phyloP scores from a whole-genome alignment of 2,113 vertebrate genomes.

The Austrofundulus limnaeus region DNA sequence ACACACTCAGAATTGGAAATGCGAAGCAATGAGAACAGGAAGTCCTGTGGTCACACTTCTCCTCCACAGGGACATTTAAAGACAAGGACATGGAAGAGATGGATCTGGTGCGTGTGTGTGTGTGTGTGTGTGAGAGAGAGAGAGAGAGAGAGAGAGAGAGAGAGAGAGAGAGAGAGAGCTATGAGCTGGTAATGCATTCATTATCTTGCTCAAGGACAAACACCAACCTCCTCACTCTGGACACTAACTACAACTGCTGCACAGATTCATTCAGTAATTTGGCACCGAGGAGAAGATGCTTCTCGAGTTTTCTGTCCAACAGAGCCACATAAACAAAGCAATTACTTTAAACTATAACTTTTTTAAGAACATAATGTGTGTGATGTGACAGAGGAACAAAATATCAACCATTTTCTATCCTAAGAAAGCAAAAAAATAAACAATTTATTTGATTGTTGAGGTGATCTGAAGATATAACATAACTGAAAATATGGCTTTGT shows the following conservation, averaged over 20 bases:
- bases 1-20: conserved; percentile 9
- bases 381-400: too few species aligned
- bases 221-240: conserved; percentile 31
- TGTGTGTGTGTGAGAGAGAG: conserved; percentile 11
- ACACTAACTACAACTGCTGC: conserved; percentile 36
- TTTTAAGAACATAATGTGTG: not conserved
- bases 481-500: too few species aligned
- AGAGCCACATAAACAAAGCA: conserved; percentile 6
- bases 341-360: conserved; percentile 1
- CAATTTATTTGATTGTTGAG: not conserved
- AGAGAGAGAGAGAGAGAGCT: conserved; percentile 28
- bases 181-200: conserved; percentile 44
- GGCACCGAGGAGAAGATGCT: not conserved
- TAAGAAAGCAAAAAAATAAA: not conserved
- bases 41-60: conserved; percentile 36
- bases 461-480: too few species aligned
- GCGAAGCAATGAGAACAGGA: conserved; percentile 32
- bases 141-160: conserved; percentile 31
- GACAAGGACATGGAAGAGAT: conserved; percentile 62
- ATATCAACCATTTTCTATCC: not conserved
- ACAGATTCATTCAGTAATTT: conserved; percentile 50
- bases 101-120: conserved; percentile 14
- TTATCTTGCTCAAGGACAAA: conserved; percentile 67
- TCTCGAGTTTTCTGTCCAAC: not conserved
- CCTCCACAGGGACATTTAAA: conserved; percentile 55